Base-by-base conservation (phyloP, 2,888 invertebrate genomes). In the Chymomyza procnemis region DNA sequence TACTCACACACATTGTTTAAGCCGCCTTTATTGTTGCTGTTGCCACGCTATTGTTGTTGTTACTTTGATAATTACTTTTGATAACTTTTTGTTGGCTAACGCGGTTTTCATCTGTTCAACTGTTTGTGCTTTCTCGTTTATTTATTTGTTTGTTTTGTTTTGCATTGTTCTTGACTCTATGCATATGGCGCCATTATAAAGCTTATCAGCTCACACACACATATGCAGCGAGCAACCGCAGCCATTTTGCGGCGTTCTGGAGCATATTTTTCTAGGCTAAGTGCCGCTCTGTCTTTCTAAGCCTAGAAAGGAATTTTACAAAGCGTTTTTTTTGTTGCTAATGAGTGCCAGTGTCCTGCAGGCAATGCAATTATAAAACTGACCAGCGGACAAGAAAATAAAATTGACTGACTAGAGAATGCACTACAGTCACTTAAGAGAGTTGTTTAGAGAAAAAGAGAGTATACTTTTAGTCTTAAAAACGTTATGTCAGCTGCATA, bases 31-130 rank as follows among this genome's bases (percentile, higher is more conserved):
- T 72, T 9, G 66, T 57, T 64, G 62, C 46, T 74, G n/a, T 30
- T 34, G 50, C n/a, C n/a, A n/a, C 48, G 48, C 48, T 50, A 21
- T 19, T 52, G 19, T 54, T n/a, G 62, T 56, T 67, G 72, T 70
- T 73, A 71, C 67, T 57, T 71, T 85, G 86, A 81, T 81, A 81
- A 81, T 81, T 81, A 81, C 80, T 81, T 85, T 83, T 83, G 86
- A 81, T 81, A 85, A 83, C 80, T 85, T 73, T 54, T 64, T 71
- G 67, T 73, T 66, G 70, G 77, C 58, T 71, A 63, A 54, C 77
- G 74, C 69, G 76, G 77, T 62, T 76, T 68, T 48, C 58, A 12
- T 9, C 54, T 54, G 19, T 50, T 50, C 60, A 63, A 34, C 64
- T 66, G 54, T 67, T 61, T 66, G 66, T 56, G 47, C 34, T 26